These are phyloP conservation scores for Ephialtes manifestator DNA, from an alignment of 2,888 invertebrate species.

Conservation along the genomic window DNA sequence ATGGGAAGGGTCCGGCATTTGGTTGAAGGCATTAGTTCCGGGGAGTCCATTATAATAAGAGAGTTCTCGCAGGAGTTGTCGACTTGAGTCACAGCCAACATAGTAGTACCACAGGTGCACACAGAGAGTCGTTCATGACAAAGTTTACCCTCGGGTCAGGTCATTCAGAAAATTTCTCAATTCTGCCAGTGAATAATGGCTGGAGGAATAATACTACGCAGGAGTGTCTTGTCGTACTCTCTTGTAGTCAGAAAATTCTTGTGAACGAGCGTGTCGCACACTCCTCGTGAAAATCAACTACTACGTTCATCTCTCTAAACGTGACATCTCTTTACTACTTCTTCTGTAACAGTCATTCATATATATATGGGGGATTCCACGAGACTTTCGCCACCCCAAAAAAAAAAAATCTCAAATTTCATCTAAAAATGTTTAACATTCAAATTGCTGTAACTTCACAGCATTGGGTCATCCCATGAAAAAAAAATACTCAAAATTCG, in stretches of 20 bases:
- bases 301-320: constrained; percentile 21
- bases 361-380: too few relatives aligned
- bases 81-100: constrained; percentile 18
- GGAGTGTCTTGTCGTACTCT: constrained; percentile 8
- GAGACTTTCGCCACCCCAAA: too few relatives aligned
- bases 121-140: constrained; percentile 30
- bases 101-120: constrained; percentile 60
- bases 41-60: constrained; percentile 64
- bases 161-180: constrained; percentile 74
- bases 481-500: too few relatives aligned
- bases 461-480: too few relatives aligned
- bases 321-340: constrained; percentile 13
- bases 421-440: too few relatives aligned
- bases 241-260: constrained; percentile 16
- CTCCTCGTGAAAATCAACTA: constrained; percentile 23
- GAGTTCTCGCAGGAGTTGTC: constrained; percentile 26
- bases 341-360: too few relatives aligned
- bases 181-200: constrained; percentile 74
- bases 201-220: constrained; percentile 34
- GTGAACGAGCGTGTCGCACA: constrained; percentile 40
- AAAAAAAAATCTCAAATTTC: too few relatives aligned
- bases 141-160: constrained; percentile 65
- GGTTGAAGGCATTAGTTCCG: constrained; percentile 51
- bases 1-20: constrained; percentile 51
- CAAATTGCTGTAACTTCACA: too few relatives aligned